Conservation (phyloP, 2,888 invertebrate genomes). For the Drosophila setosimentum region DNA sequence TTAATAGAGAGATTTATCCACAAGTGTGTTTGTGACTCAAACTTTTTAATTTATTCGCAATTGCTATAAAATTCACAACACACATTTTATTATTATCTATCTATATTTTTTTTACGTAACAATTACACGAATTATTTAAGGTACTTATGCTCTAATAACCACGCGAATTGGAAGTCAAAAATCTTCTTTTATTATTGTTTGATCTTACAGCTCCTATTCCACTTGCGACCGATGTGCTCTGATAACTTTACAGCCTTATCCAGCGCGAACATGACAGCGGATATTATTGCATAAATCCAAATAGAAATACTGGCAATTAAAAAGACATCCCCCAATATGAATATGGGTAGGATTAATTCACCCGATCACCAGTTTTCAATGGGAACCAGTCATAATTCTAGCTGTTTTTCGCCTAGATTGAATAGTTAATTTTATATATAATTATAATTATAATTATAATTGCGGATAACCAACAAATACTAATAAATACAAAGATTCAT, state of each 20-base stretch:
- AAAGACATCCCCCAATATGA: background rate
- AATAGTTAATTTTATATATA: background rate
- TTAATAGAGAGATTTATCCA: background rate
- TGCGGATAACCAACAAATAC: background rate
- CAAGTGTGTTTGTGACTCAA: slow-evolving; percentile 28
- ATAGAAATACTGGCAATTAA: background rate
- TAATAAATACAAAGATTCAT: background rate
- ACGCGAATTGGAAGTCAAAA: background rate
- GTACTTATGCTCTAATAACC: slow-evolving; percentile 5
- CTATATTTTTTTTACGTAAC: background rate
- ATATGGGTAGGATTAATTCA: background rate
- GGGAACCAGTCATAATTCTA: background rate
- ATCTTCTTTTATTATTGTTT: background rate
- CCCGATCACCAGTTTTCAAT: background rate
- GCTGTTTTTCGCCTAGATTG: background rate
- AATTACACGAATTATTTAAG: background rate
- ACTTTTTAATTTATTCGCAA: slow-evolving; percentile 34
- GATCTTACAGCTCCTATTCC: background rate
- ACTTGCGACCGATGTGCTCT: slow-evolving; percentile 13
- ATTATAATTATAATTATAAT: no score
- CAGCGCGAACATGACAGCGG: background rate
- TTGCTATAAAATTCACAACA: slow-evolving; percentile 29
- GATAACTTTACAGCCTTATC: background rate
- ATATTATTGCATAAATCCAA: slow-evolving; percentile 1
- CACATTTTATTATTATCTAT: no score